Evolutionary conservation across 1,140 invertebrate genomes (phyloP), one percentile per base, ranked within the genome.

Genomic region (Hyles euphorbiae): DNA sequence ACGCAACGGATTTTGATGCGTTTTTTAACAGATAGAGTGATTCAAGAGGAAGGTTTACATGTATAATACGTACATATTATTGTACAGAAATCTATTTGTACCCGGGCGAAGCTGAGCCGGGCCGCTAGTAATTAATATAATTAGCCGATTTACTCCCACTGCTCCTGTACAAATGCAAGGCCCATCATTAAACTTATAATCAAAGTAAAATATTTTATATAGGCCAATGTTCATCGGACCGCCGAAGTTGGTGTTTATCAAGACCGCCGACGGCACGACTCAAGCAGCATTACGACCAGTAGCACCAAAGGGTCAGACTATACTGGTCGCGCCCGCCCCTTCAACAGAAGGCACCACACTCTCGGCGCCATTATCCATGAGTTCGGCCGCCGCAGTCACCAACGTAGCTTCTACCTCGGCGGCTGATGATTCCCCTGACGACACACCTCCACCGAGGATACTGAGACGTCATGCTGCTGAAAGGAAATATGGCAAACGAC

Each of bases 161-260:
- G 22, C 22, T 22, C 1, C 22, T 22, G 22, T 22, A 22, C 22
- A 22, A 22, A 22, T 22, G 22, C 22, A 22, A 22, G 22, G 22
- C 22, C 22, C 22, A 22, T 22, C 22, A 22, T 22, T 22, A 22
- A 22, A 22, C 22, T 22, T 22, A 22, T 22, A 22, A 22, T 22
- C 22, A 22, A 22, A 22, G 22, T 22, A 44, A 12, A 56, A 56
- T 9, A 51, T 22, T 22, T 47, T 5, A 56, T 67, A 55, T 74
- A 85, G 89, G 54, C 88, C 88, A 62, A 88, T 89, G 78, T 90
- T 90, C 60, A 88, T 89, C 43, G 87, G 86, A 5, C 89, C 89
- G 8, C 89, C 89, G 40, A 90, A 90, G 57, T 61, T 90, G 48
- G 88, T 90, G 0, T 90, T 90, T 53, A 90, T 90, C 22, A 90